These are phyloP conservation scores for Parnassius orleans DNA, from an alignment of 2,888 invertebrate genomes.

Conservation along the genomic window DNA sequence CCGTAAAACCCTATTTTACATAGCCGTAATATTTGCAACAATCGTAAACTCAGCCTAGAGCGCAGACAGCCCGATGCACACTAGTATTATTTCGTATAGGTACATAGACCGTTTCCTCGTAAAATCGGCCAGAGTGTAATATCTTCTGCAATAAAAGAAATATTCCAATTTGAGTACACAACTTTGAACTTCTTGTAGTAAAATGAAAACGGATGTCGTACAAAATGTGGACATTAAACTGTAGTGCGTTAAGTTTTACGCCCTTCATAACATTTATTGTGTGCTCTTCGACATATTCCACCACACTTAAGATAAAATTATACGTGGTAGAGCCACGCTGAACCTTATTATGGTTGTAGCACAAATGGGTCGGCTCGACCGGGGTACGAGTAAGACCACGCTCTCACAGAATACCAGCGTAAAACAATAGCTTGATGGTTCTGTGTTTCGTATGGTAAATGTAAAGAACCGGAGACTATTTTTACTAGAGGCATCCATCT, in stretches of 20 bases:
- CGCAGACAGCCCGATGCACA: conserved; percentile 43
- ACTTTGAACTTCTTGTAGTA: too few species aligned
- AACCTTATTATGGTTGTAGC: too few species aligned
- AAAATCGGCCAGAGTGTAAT: conserved; percentile 20
- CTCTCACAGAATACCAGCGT: too few species aligned
- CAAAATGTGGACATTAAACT: not conserved
- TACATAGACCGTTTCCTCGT: conserved; percentile 38
- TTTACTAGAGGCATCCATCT: too few species aligned
- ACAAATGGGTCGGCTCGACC: too few species aligned
- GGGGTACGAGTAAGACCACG: too few species aligned
- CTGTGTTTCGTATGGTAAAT: too few species aligned
- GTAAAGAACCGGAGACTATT: too few species aligned
- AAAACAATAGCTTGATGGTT: too few species aligned
- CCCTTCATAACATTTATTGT: not conserved
- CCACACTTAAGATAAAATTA: too few species aligned
- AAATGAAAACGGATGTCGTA: too few species aligned
- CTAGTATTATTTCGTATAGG: conserved; percentile 35
- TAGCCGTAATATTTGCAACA: conserved; percentile 58
- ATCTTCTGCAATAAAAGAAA: conserved; percentile 24
- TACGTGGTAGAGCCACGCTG: too few species aligned
- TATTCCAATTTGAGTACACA: conserved; percentile 16
- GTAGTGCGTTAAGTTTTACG: not conserved
- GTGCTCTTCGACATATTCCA: not conserved
- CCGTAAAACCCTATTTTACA: conserved; percentile 66
- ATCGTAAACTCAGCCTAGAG: conserved; percentile 51